phyloP scores from a whole-genome alignment of 1,140 invertebrate species.

The Octopus bimaculoides region DNA sequence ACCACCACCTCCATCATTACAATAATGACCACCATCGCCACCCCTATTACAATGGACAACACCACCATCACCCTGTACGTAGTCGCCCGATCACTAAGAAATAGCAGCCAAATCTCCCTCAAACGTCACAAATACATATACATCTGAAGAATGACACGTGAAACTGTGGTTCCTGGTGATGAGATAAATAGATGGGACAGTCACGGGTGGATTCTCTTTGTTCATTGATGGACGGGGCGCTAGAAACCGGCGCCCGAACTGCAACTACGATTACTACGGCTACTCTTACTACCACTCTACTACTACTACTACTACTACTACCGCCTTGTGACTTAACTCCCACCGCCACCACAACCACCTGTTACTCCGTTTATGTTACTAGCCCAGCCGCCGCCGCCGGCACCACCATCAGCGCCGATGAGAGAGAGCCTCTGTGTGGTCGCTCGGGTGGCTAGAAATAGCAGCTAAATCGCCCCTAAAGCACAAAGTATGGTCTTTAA shows the following conservation, averaged over 20 bases:
- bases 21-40: slow-evolving; percentile 7
- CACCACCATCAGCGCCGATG: neutral
- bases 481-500: neutral
- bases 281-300: neutral
- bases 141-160: slow-evolving; percentile 11
- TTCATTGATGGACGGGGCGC: slow-evolving; percentile 18
- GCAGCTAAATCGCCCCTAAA: neutral
- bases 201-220: slow-evolving; percentile 11
- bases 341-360: slow-evolving; percentile 5
- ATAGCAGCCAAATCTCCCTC: too few species aligned
- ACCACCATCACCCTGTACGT: slow-evolving; percentile 13
- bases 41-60: neutral
- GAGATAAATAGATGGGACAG: slow-evolving; percentile 10
- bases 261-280: slow-evolving; percentile 17
- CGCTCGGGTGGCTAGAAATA: neutral
- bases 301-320: too few species aligned
- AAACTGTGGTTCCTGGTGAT: slow-evolving; percentile 16
- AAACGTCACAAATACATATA: slow-evolving; percentile 12
- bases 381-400: neutral
- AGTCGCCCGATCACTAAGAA: too few species aligned
- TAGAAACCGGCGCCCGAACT: slow-evolving; percentile 14
- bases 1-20: too few species aligned
- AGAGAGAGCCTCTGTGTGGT: neutral
- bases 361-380: slow-evolving; percentile 11
- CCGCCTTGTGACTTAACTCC: neutral